Evolutionary conservation across 2,113 vertebrate genomes (phyloP), one percentile per base, ranked within the genome.

Genomic region (Brienomyrus brachyistius): DNA sequence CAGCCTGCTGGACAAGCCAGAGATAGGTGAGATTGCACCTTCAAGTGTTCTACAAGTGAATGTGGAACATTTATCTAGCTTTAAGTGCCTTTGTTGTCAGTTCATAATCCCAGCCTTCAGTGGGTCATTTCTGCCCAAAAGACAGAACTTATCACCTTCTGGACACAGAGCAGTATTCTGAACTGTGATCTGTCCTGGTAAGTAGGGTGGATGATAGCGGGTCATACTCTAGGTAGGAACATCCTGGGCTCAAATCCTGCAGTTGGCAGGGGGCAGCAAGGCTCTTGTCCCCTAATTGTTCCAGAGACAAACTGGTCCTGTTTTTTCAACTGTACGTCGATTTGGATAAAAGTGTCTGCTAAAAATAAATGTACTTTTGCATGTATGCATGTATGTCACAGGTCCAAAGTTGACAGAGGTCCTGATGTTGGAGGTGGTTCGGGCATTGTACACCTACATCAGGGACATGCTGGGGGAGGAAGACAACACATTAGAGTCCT

Each of bases 1-100:
- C 91, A 98, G 98, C 91, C 95, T 99, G 88, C 95, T 99, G 47
- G 98, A 99, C 95, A 99, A 99, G 93, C 96, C 97, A 0, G 98
- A 99, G 90, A 98, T 99, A 93, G 98, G 98, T 99, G 93, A 91
- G 90, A 92, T 62, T 51, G 19, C 62, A 27, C 62, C n/a, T 11
- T 70, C 31, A 70, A 27, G 13, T 11, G n/a, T 27, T 27, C 10
- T 86, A 51, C 23, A 13, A 5, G 10, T 86, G 1, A 86, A 48
- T 50, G 45, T 85, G 13, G 48, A 85, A n/a, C 35, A 40, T 77
- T 77, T 19, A 66, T n/a, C n/a, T 31, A 77, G 35, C 70, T 77
- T 77, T 40, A 77, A 40, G 70, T 77, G 2, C 13, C 31, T 43
- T 43, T 31, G 15, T 80, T 1, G 17, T 17, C 27, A 43, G n/a